Percentiles rank a stretch among this genome's conserved stretches.
phyloP scores from a whole-genome alignment of 2,113 vertebrate species.

The Hypocryptadius cinnamomeus region DNA sequence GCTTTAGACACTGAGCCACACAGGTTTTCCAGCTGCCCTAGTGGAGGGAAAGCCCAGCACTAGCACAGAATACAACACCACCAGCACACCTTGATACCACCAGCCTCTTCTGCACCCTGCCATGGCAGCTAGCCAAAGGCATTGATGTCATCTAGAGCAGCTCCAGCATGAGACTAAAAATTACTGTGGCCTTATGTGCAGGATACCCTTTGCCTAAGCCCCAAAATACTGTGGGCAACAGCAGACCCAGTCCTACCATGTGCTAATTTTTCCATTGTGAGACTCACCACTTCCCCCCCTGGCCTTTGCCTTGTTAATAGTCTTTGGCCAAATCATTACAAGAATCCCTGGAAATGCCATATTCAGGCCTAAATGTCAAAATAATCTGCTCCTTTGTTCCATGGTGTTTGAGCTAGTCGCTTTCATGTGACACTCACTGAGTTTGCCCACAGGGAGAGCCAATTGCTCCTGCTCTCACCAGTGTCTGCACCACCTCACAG shows the following conservation, averaged over 20 bases:
- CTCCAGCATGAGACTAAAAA: background rate
- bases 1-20: background rate
- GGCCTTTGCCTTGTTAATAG: background rate
- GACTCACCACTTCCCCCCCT: too few species aligned
- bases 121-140: background rate
- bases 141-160: background rate
- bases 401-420: background rate
- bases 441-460: background rate
- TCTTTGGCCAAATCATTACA: background rate
- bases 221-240: background rate
- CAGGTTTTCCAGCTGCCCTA: background rate
- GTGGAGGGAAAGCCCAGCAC: background rate
- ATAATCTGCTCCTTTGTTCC: background rate
- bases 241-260: background rate
- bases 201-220: background rate
- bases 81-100: background rate
- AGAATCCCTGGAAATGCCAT: background rate
- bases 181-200: background rate
- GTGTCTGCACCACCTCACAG: accelerated
- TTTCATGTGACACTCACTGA: background rate
- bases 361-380: background rate
- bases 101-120: background rate
- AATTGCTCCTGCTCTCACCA: background rate
- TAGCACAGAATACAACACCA: background rate
- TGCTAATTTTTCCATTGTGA: background rate